Base-by-base conservation (phyloP, 2,113 vertebrate genomes). In the Myotis davidii region DNA sequence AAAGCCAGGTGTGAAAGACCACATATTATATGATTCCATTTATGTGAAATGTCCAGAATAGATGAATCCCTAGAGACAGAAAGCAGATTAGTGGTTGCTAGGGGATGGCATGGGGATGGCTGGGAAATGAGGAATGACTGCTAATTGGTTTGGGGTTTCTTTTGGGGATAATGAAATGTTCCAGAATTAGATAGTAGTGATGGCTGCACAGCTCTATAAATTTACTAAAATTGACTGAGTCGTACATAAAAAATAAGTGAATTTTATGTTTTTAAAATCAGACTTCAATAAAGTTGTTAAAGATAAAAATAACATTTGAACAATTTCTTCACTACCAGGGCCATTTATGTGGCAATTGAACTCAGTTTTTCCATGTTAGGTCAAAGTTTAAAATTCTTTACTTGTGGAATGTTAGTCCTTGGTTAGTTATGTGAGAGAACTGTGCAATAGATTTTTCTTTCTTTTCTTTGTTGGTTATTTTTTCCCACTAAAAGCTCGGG, bases 301-400 rank as follows among this genome's bases (percentile, higher is more conserved):
- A 52, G 42, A 32, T 29, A 84, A 45, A 73, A 42, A 48, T 88
- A 77, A 77, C n/a, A 50, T 81, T 65, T 16, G 85, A 81, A 76
- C 5, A 82, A 79, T 78, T 56, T 23, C 14, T 88, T 78, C 20
- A 82, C 72, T 37, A 64, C 3, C 14, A 85, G 52, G 69, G 32
- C 32, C 52, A 82, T 95, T 93, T 96, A n/a, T 65, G 20, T 91
- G 27, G 64, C 5, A 92, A 56, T n/a, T 65, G 45, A 91, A 70
- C 20, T 92, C 81, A 76, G 23, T 64, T 85, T 82, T 93, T 93
- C 67, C 9, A 13, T 73, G 54, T 21, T 70, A 88, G 56, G 42
- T 81, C 32, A 76, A 81, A 77, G 27, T 76, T 93, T 39, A 93
- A 91, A 52, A 59, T 77, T 86, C 27, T 56, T 86, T 78, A 74